A percentile compares a stretch with the other conserved stretches of the same genome.
Evolutionary conservation across 2,113 vertebrate species (phyloP).

Genomic region (Tricholaema leucomelas): DNA sequence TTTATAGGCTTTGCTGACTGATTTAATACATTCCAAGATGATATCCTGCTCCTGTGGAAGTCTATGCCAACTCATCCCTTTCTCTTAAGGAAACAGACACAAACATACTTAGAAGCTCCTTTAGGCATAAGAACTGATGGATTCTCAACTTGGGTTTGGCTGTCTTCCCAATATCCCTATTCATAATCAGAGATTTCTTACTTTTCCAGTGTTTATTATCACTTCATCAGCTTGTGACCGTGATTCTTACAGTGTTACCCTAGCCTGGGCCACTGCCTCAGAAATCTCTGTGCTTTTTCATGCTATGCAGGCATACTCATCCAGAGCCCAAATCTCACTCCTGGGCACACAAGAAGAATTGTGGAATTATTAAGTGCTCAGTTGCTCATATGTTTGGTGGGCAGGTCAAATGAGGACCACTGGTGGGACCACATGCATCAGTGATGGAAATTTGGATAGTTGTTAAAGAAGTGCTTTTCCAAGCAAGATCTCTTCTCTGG

Average conservation of each 20-base stretch:
- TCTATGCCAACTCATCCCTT: not conserved
- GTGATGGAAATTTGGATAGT: rapidly evolving
- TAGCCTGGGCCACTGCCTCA: not conserved
- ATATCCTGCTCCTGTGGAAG: not conserved
- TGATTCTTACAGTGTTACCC: not conserved
- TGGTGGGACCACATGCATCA: not conserved
- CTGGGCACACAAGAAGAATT: not conserved
- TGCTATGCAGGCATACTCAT: rapidly evolving
- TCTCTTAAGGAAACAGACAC: not conserved
- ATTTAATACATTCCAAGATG: not conserved
- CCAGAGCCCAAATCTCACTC: not conserved
- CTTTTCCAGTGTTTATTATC: not conserved
- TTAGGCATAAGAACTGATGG: not conserved
- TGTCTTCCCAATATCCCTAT: not conserved
- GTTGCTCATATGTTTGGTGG: not conserved
- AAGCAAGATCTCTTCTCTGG: not conserved
- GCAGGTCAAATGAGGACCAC: not conserved
- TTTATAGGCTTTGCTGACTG: not conserved
- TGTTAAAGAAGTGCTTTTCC: not conserved
- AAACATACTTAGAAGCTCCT: not conserved
- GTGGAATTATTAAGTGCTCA: not conserved
- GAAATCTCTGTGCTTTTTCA: not conserved
- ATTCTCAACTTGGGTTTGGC: not conserved
- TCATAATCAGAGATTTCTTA: not conserved
- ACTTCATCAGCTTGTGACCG: not conserved